A percentile compares a stretch with the other conserved stretches of the same genome.
Evolutionary conservation across 2,888 invertebrate genomes (phyloP).

Genomic region (Caenorhabditis uteleia): DNA sequence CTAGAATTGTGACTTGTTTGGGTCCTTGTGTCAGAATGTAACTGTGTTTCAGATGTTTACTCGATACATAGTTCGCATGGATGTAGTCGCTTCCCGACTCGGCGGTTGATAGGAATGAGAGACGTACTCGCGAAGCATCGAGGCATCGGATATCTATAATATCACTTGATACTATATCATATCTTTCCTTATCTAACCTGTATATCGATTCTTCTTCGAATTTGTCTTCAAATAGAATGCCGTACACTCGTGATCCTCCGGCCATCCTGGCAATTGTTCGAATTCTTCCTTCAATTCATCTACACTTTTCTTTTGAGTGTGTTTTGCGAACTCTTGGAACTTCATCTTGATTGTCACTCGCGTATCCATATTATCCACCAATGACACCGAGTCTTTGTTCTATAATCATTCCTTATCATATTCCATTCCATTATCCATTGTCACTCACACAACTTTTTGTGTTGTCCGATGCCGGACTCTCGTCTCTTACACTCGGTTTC

Average conservation of each 20-base stretch:
- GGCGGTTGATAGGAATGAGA: conserved; percentile 18
- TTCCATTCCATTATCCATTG: no score
- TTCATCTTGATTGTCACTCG: conserved; percentile 10
- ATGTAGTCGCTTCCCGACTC: conserved; percentile 24
- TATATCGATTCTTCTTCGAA: conserved; percentile 33
- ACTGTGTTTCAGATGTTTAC: conserved; percentile 22
- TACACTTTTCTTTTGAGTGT: conserved; percentile 14
- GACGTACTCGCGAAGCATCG: conserved; percentile 29
- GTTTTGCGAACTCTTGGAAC: conserved; percentile 30
- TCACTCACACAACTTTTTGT: no score
- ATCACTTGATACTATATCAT: no score
- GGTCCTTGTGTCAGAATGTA: conserved; percentile 49
- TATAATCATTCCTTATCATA: no score
- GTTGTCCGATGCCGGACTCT: no score
- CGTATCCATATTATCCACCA: conserved; percentile 24
- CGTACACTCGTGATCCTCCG: conserved; percentile 15
- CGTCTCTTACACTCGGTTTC: no score
- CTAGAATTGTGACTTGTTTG: conserved; percentile 22
- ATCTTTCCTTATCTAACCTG: conserved; percentile 4
- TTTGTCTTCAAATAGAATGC: conserved; percentile 25
- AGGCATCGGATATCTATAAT: conserved; percentile 45
- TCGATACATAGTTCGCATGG: conserved; percentile 39
- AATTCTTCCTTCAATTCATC: conserved; percentile 33
- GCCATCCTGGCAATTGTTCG: conserved; percentile 18
- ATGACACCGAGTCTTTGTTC: conserved; percentile 30